Evolutionary conservation across 2,888 invertebrate species (phyloP), one percentile per base, ranked within the genome.

Genomic region (Conus canariensis): DNA sequence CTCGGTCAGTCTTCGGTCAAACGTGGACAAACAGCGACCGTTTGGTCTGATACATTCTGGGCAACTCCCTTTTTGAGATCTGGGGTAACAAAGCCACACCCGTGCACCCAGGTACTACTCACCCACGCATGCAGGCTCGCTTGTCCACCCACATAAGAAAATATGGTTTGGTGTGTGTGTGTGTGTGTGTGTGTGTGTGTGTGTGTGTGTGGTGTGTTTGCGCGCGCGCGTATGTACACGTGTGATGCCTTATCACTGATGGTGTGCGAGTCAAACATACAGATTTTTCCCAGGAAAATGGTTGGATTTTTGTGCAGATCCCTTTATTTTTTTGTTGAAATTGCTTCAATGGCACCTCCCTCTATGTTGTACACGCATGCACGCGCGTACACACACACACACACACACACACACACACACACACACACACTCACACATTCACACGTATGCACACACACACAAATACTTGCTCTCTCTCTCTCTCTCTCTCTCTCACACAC

Each of bases 331-430:
- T 64, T 64, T 64, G 60, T 64, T 64, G 10, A 64, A 64, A 64
- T 2, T 64, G 60, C 60, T 64, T 64, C 60, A 64, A 4, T 45
- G 45, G 45, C 45, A 64, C 64, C 16, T 64, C 64, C 10, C 16
- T 22, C 70, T 22, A 19, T 19, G 6, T 7, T 58, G 22, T 10
- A 22, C 82, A 56, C 58, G 10, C 82, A 58, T 45, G 2, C 56
- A 83, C 58, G 22, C 22, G 12, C 58, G 10, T 45, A 58, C 82
- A 19, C 56, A 58, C 82, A 19, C 82, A 83, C 82, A 58, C 58
- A 58, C 58, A 56, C 80, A 30, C 80, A 80, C 30, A 80, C 30
- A 80, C 80, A 80, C 80, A 80, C 25, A 80, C 45, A 80, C 80
- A 80, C 80, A 80, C 80, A 10, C 9, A 25, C 80, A 30, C 80